These are phyloP conservation scores for Epinotia brunnichana DNA, from an alignment of 2,888 invertebrate genomes.

Conservation along the genomic window DNA sequence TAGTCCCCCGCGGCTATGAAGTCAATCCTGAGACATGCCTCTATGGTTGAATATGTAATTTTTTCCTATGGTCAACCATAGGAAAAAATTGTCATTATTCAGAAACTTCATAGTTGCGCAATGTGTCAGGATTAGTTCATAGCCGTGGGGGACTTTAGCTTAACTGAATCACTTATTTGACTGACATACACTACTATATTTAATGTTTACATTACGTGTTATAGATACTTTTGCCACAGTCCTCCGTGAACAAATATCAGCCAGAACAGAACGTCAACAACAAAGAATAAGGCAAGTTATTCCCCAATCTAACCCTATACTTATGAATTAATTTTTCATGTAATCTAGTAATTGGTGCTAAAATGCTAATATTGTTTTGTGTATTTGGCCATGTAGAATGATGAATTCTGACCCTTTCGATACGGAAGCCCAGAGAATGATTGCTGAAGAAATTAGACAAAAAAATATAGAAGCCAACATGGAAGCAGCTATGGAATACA, in stretches of 20 bases:
- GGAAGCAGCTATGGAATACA: slow-evolving; percentile 99
- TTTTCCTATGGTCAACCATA: too few species aligned
- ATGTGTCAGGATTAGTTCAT: too few species aligned
- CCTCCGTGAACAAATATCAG: slow-evolving; percentile 91
- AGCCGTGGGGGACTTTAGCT: too few species aligned
- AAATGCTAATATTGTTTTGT: slow-evolving; percentile 39
- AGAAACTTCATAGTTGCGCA: too few species aligned
- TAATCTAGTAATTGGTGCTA: background rate
- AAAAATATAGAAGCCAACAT: slow-evolving; percentile 99
- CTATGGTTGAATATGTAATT: too few species aligned
- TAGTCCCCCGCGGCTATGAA: too few species aligned
- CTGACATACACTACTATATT: background rate
- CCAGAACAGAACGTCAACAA: slow-evolving; percentile 91
- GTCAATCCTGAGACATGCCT: too few species aligned
- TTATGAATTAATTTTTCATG: background rate
- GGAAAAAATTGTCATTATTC: too few species aligned
- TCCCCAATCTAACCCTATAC: background rate
- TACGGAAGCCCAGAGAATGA: slow-evolving; percentile 96
- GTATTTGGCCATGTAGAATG: slow-evolving; percentile 83
- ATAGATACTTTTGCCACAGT: slow-evolving; percentile 91
- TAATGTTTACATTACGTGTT: slow-evolving; percentile 53
- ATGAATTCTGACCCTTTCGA: slow-evolving; percentile 98
- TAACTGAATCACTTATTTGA: background rate
- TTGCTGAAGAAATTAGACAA: slow-evolving; percentile 97
- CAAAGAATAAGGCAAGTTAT: slow-evolving; percentile 85